Base-by-base conservation (phyloP, 2,797 vertebrate species). In the Sphaeramia orbicularis region DNA sequence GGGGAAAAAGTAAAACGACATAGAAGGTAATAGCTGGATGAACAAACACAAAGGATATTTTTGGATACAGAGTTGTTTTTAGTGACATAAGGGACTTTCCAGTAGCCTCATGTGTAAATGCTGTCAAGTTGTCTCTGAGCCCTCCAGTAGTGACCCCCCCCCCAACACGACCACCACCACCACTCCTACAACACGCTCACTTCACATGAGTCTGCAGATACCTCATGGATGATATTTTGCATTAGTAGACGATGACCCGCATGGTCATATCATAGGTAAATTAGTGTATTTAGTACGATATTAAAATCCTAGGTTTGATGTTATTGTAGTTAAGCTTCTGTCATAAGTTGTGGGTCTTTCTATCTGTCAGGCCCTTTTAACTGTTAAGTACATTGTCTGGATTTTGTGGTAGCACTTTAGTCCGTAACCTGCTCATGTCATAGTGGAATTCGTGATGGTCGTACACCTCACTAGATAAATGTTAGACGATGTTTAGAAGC, bases 21-120 rank as follows among this genome's bases (percentile, higher is more conserved):
- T 44, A 63, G 56, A 71, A 75, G 67, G 65, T 54, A 10, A 36
- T 7, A 53, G 72, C 74, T 76, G 72, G 63, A 82, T 68, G 76
- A 88, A 86, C 83, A 90, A 87, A 80, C 36, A 16, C 19, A 80
- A 65, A 84, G 60, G 40, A 65, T 89, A 89, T 92, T 90, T 92
- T 90, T 85, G 64, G 45, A 85, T 69, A 66, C 56, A 54, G 15
- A n/a, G n/a, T 30, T 16, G 35, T 76, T 86, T 84, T 71, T 45
- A 74, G 51, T 45, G 62, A 80, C 45, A 81, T 82, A 55, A 69
- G 24, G 24, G 69, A 79, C 44, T 86, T 65, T 48, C 50, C 50
- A 61, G 73, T 74, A 51, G 49, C 65, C 37, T 61, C 2, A 59
- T 80, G 72, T 84, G 48, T 83, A 74, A 79, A 74, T 76, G 58